Evolutionary conservation across 2,888 invertebrate species (phyloP), one percentile per base, ranked within the genome.

Genomic region (Rhopalosiphum nymphaeae): DNA sequence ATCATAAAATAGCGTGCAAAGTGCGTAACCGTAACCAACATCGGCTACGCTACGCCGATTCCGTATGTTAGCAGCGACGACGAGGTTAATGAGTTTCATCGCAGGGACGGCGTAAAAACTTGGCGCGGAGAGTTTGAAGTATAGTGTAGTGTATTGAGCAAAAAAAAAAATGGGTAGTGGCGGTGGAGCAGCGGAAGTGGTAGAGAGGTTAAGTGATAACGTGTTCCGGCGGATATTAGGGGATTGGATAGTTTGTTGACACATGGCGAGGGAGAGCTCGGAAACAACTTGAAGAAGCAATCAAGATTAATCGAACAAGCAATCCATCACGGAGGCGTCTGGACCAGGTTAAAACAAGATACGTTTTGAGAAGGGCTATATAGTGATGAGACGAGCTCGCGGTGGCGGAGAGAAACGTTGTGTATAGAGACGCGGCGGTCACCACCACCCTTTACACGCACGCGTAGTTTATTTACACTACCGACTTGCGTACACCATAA

Each of bases 291-390:
- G 94, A 95, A 94, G 94, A 94, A 95, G 95, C 95, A 95, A 95
- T 95, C 95, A 95, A 94, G 95, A 95, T 95, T 95, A 95, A 95
- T 95, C 95, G 95, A 95, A 95, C 94, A 94, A 95, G 95, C 95
- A 95, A 95, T 95, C 95, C 95, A 95, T 95, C 95, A 95, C 92
- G 92, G 95, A 95, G 95, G 95, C 94, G 94, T 94, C 94, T 91
- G 94, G 94, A 90, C 94, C 94, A 94, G 94, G 94, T 94, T 94
- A 94, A 91, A 94, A 94, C 94, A 94, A 94, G 94, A 94, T 94
- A 91, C 94, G 94, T 94, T 91, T 94, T 7, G 94, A 94, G 94
- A 86, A 94, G 94, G 86, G 94, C 94, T 67, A 86, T 67, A 86
- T 10, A 49, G 86, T 42, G 61, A 57, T 61, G 57, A 10, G 87